Conservation (phyloP, 2,797 vertebrate species). For the Pagetopsis macropterus region DNA sequence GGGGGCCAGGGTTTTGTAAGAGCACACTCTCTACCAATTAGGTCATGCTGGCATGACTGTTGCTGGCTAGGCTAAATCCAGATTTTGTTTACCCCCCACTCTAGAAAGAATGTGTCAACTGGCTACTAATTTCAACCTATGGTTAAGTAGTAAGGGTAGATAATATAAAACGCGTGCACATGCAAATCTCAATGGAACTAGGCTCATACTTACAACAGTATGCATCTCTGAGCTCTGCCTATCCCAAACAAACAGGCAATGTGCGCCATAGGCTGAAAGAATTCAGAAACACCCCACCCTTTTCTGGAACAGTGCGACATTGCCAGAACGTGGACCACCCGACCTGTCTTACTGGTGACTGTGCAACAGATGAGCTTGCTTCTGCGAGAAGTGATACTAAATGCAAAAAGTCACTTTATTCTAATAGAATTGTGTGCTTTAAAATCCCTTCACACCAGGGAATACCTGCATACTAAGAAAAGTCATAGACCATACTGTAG, state of each 20-base stretch:
- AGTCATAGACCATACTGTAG: slow-evolving; percentile 10
- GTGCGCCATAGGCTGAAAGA: slow-evolving; percentile 44
- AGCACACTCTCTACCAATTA: slow-evolving; percentile 69
- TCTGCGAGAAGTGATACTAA: background rate
- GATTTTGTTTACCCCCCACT: slow-evolving; percentile 43
- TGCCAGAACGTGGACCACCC: slow-evolving; percentile 64
- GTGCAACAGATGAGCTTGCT: slow-evolving; percentile 28
- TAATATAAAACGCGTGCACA: slow-evolving; percentile 26
- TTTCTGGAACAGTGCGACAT: slow-evolving; percentile 62
- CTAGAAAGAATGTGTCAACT: slow-evolving; percentile 42
- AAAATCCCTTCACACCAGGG: slow-evolving; percentile 10
- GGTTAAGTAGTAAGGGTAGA: slow-evolving; percentile 11
- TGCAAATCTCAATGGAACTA: slow-evolving; percentile 9
- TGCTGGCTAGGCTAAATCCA: slow-evolving; percentile 37
- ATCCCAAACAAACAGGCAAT: slow-evolving; percentile 41
- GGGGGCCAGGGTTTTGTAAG: slow-evolving; percentile 56
- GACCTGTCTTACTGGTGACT: slow-evolving; percentile 51
- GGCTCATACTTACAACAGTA: slow-evolving; percentile 4
- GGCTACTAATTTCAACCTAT: slow-evolving; percentile 27
- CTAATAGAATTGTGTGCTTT: slow-evolving; percentile 8
- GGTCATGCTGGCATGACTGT: slow-evolving; percentile 59
- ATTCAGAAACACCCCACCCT: slow-evolving; percentile 75
- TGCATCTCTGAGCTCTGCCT: slow-evolving; percentile 30
- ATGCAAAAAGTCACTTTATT: slow-evolving; percentile 4
- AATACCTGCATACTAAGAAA: slow-evolving; percentile 25